A percentile compares a stretch with the other conserved stretches of the same genome.
phyloP scores from a whole-genome alignment of 2,797 vertebrate species.

The Danio albolineatus region DNA sequence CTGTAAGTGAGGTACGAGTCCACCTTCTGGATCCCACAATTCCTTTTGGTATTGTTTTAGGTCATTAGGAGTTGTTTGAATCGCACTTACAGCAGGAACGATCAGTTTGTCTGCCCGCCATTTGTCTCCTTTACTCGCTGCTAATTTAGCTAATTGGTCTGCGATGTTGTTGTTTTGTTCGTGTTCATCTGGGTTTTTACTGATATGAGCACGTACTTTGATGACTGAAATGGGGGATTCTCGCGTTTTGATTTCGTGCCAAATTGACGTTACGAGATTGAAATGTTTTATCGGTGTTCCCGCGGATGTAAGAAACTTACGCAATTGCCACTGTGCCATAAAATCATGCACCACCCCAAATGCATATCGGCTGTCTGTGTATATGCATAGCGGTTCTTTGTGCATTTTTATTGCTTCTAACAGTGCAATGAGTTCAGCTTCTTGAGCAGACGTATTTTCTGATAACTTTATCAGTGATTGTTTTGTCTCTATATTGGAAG shows the following conservation, averaged over 20 bases:
- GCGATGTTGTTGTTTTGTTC: slow-evolving; percentile 2
- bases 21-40: neutral
- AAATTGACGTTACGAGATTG: neutral
- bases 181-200: neutral
- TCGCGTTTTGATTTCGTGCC: neutral
- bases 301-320: neutral
- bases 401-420: neutral
- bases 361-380: neutral
- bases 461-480: neutral
- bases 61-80: neutral
- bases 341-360: neutral
- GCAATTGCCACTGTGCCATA: slow-evolving; percentile 9
- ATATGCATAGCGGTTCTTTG: neutral
- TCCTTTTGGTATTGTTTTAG: neutral
- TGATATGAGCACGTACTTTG: slow-evolving; percentile 1
- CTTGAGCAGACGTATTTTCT: neutral
- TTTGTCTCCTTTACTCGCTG: neutral
- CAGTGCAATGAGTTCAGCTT: neutral
- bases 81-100: neutral
- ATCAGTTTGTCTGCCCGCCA: neutral
- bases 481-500: too few species aligned
- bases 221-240: neutral
- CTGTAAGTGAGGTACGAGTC: neutral
- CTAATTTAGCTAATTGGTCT: neutral
- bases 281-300: neutral